phyloP scores from a whole-genome alignment of 2,113 vertebrate genomes.

The Myodes glareolus region DNA sequence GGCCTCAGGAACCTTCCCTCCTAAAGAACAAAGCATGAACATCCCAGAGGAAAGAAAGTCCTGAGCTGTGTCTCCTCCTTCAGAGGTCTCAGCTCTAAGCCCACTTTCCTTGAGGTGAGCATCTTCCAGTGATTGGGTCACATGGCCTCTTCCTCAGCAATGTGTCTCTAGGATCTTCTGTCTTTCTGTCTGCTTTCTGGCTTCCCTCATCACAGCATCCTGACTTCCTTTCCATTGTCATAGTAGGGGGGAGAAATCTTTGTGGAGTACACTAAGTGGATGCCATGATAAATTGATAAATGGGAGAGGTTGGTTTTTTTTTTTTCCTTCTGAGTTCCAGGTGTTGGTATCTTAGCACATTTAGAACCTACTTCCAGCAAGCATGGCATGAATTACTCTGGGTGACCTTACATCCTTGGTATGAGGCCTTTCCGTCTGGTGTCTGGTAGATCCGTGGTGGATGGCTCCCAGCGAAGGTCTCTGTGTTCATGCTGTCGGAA shows the following conservation, averaged over 20 bases:
- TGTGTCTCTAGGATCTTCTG: neutral
- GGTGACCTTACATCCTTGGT: neutral
- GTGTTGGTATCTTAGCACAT: neutral
- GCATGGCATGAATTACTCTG: neutral
- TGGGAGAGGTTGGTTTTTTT: no score
- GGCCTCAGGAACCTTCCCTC: no score
- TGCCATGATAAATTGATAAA: neutral
- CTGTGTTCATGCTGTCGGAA: fast-evolving
- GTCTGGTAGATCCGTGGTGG: neutral
- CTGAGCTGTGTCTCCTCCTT: fast-evolving
- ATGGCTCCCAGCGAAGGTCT: neutral
- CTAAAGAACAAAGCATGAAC: neutral
- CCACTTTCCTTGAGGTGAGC: neutral
- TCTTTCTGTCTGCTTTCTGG: neutral
- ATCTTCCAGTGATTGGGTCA: neutral
- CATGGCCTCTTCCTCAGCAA: neutral
- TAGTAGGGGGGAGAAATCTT: neutral
- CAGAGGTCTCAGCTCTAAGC: neutral
- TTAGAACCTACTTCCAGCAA: neutral
- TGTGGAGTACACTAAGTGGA: neutral
- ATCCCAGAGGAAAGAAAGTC: no score
- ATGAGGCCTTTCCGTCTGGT: neutral
- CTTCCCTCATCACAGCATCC: neutral
- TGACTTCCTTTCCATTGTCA: neutral
- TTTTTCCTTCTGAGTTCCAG: neutral